Evolutionary conservation across 92 coral and sea anemone genomes (phyloP), one percentile per base, ranked within the genome.

Genomic region (Anthopleura xanthogrammica): DNA sequence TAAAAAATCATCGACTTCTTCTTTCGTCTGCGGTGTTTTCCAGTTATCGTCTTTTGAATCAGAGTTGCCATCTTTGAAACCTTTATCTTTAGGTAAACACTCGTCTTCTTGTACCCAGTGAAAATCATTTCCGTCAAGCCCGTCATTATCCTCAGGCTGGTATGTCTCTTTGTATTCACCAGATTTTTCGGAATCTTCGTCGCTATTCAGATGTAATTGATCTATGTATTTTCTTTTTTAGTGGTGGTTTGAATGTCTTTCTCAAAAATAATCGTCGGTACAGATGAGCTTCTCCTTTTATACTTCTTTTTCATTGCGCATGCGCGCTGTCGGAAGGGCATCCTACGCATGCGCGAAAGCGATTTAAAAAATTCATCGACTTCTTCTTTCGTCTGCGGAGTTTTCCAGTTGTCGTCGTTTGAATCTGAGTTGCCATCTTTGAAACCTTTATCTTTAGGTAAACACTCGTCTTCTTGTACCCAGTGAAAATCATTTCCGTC

Each of bases 271-370:
- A 13, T 39, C 24, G 70, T 20, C 5, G 87, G 87, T 1, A 16
- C 87, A 20, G 87, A 84, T 39, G 81, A 23, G 36, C 87, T 76
- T 16, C 87, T 40, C 5, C 57, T n/a, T 50, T 36, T 76, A 22
- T 62, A 58, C 76, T 84, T 84, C 52, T 84, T 84, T 56, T 83
- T 83, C 66, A 84, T 84, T 48, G 87, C 87, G 82, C 87, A 84
- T 8, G 87, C 87, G 11, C 87, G 79, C 77, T 84, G 87, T 8
- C 87, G 55, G 64, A 84, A 84, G 39, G 80, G 70, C 82, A 50
- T 23, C 43, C 64, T 75, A 22, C 68, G 86, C 3, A 24, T 41
- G 16, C 80, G 80, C 40, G 80, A 12, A 20, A 76, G 40, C 3
- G 79, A 52, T 17, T 84, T 84, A 77, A 76, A 73, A 52, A 82